Conservation (phyloP, 2,113 vertebrate genomes). For the Anolis carolinensis region DNA sequence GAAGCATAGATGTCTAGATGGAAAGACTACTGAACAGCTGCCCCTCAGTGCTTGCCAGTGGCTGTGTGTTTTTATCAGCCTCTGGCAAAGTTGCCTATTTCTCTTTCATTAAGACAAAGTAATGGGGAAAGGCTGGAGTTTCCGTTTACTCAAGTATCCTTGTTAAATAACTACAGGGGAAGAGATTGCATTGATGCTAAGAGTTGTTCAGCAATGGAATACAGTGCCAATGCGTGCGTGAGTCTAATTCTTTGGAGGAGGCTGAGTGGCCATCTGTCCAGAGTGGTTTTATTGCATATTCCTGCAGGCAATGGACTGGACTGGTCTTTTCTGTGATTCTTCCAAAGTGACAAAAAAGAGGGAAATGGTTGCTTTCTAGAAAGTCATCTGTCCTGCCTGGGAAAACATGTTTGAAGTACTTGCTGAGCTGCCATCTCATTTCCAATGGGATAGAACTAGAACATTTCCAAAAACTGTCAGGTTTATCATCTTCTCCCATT, state of each 20-base stretch:
- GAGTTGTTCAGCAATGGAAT: too few species aligned
- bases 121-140: neutral
- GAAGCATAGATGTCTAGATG: neutral
- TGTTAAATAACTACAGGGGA: neutral
- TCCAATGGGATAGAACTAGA: neutral
- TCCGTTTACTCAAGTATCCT: neutral
- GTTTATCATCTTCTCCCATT: neutral
- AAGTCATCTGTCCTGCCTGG: neutral
- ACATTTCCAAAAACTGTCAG: neutral
- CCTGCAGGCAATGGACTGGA: too few species aligned
- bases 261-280: too few species aligned
- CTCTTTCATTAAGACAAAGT: neutral
- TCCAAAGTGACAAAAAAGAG: neutral
- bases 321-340: too few species aligned
- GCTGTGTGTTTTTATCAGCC: rapidly evolving
- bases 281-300: too few species aligned
- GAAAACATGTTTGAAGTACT: neutral
- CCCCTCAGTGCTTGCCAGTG: rapidly evolving
- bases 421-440: neutral
- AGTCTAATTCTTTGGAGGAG: too few species aligned
- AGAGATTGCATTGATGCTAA: too few species aligned
- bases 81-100: rapidly evolving
- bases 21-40: neutral
- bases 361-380: neutral
- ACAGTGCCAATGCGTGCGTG: too few species aligned